Evolutionary conservation across 1,140 invertebrate species (phyloP).

Genomic region (Megalopta genalis): DNA sequence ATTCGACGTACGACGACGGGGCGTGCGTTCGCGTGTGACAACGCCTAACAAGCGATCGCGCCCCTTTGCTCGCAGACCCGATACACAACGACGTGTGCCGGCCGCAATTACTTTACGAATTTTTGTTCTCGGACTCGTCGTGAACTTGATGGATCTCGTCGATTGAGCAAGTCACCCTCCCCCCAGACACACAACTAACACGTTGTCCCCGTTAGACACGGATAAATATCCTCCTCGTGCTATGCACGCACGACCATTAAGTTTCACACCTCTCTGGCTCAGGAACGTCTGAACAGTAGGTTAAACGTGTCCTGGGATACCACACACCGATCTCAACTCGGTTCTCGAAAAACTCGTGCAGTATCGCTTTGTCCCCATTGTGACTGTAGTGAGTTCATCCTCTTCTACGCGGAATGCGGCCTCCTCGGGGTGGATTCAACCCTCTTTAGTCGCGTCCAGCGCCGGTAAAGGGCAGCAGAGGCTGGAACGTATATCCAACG

Average conservation of each 20-base stretch:
- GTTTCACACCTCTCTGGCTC: constrained; percentile 36
- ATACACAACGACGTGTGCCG: constrained; percentile 10
- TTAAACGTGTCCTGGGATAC: constrained; percentile 34
- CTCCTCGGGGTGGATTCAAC: constrained; percentile 52
- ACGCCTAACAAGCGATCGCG: constrained; percentile 62
- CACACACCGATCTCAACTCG: constrained; percentile 23
- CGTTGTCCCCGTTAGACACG: constrained; percentile 20
- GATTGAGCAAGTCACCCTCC: constrained; percentile 7
- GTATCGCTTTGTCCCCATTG: constrained; percentile 41
- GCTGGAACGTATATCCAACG: constrained; percentile 57
- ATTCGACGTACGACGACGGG: constrained; percentile 53
- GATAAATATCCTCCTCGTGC: constrained; percentile 32
- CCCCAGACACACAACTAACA: background rate
- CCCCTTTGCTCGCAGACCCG: constrained; percentile 28
- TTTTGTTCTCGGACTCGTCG: constrained; percentile 4
- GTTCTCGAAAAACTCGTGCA: constrained; percentile 27
- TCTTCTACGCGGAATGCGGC: constrained; percentile 57
- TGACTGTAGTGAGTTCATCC: constrained; percentile 46
- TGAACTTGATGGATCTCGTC: constrained; percentile 40
- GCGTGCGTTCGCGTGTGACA: constrained; percentile 64
- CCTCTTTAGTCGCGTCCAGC: constrained; percentile 49
- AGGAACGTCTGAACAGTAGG: constrained; percentile 50
- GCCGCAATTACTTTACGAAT: constrained; percentile 3
- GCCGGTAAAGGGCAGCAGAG: constrained; percentile 49
- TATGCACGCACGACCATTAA: constrained; percentile 39